A percentile compares a stretch with the other conserved stretches of the same genome.
Conservation (phyloP, 2,797 vertebrate genomes). For the Myripristis murdjan region DNA sequence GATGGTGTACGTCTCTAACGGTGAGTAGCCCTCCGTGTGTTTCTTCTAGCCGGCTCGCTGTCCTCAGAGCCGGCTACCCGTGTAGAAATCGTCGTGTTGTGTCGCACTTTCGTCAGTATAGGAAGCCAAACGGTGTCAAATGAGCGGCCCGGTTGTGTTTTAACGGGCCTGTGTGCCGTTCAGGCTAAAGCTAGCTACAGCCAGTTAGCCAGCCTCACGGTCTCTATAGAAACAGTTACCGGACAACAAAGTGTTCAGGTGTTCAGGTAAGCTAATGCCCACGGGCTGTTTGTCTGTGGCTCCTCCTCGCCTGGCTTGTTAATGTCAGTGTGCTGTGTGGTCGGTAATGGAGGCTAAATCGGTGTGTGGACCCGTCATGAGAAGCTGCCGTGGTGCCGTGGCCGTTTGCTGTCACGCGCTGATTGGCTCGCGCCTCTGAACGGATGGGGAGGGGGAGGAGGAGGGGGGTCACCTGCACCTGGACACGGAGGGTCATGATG, state of each 20-base stretch:
- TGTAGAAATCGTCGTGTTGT: accelerated
- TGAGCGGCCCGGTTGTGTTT: too few species aligned
- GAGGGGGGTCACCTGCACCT: too few species aligned
- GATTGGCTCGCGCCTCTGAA: slow-evolving; percentile 4
- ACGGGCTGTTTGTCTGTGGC: neutral
- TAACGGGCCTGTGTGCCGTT: too few species aligned
- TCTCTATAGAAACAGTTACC: neutral
- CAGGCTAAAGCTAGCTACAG: neutral
- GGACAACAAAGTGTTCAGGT: neutral
- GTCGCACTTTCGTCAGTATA: too few species aligned
- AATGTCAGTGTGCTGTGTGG: too few species aligned
- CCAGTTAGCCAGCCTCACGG: neutral
- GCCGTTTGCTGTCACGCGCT: neutral
- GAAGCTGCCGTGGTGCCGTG: neutral
- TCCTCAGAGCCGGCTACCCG: accelerated
- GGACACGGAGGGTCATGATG: neutral
- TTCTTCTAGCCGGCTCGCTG: accelerated
- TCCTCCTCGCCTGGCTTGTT: neutral
- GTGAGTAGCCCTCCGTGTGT: slow-evolving; percentile 66
- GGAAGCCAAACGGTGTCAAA: neutral
- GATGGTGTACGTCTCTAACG: slow-evolving; percentile 89
- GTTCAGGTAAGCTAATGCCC: neutral
- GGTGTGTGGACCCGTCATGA: neutral
- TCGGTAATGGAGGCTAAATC: too few species aligned
- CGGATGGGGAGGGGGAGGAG: too few species aligned